Evolutionary conservation across 2,888 invertebrate species (phyloP), one percentile per base, ranked within the genome.

Genomic region (Notocelia uddmanniana): DNA sequence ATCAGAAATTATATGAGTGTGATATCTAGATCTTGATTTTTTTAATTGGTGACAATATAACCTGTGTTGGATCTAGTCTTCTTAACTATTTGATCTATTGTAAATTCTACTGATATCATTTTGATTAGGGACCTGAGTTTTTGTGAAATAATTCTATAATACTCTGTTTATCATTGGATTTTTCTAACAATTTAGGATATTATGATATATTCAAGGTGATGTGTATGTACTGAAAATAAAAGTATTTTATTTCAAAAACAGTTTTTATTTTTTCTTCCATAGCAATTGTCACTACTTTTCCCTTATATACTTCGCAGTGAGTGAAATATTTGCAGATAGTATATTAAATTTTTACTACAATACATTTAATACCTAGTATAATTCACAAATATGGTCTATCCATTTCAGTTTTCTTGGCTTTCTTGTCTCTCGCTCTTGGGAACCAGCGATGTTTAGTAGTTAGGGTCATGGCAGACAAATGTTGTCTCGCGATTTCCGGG

Each of bases 391-490:
- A 97, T 63, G 95, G 95, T 78, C 97, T 94, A 79, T 97, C 96
- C 94, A 96, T 95, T 78, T 95, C 94, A 0, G 94, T 96, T 72
- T 95, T 95, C 86, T 96, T 97, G 0, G 95, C 95, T 82, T 92
- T 96, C 87, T 95, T 96, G 84, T 96, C 96, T 78, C 96, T 95
- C 19, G 95, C 89, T 80, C 96, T 94, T 0, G 97, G 97, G 84
- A 95, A 97, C 98, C 98, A 98, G 37, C 96, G 94, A 83, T 98
- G 97, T 84, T 96, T 97, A 0, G 97, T 96, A 0, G 98, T 98
- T 77, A 96, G 94, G 0, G 98, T 98, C 10, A 97, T 84, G 77
- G 95, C 95, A 87, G 96, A 95, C 6, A 98, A 88, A 81, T 98
- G 96, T 81, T 96, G 95, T 13, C 96, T 94, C 0, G 96, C 95